Conservation (phyloP, 1,140 invertebrate genomes). For the Oppia nitens region DNA sequence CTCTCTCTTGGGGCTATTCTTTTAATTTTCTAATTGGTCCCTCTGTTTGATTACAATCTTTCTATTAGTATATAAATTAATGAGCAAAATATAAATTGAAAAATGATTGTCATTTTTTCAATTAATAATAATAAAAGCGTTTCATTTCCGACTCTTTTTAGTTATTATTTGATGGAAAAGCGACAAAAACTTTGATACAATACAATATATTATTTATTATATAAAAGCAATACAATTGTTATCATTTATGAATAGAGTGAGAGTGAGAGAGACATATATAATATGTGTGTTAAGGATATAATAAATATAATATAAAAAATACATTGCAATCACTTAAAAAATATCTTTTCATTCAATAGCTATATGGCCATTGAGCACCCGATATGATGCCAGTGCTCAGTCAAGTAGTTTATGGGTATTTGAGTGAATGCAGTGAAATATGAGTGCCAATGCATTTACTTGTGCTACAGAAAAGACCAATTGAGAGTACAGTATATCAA, state of each 20-base stretch:
- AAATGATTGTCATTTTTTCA: neutral
- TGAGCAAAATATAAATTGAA: neutral
- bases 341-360: too few species aligned
- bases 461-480: too few species aligned
- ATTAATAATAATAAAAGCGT: neutral
- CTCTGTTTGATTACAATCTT: neutral
- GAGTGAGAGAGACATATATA: too few species aligned
- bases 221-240: too few species aligned
- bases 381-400: neutral
- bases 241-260: neutral
- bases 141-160: too few species aligned
- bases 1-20: neutral
- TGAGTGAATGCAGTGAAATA: neutral
- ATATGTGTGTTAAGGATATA: neutral
- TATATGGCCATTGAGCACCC: neutral
- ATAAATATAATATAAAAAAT: too few species aligned
- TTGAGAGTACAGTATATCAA: neutral
- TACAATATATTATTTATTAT: too few species aligned
- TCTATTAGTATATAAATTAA: too few species aligned
- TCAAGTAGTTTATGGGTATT: neutral
- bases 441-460: neutral
- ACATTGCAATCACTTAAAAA: neutral
- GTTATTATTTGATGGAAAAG: too few species aligned
- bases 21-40: neutral
- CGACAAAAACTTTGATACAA: too few species aligned